Base-by-base conservation (phyloP, 64 coral and sea anemone species). In the Actinia tenebrosa region DNA sequence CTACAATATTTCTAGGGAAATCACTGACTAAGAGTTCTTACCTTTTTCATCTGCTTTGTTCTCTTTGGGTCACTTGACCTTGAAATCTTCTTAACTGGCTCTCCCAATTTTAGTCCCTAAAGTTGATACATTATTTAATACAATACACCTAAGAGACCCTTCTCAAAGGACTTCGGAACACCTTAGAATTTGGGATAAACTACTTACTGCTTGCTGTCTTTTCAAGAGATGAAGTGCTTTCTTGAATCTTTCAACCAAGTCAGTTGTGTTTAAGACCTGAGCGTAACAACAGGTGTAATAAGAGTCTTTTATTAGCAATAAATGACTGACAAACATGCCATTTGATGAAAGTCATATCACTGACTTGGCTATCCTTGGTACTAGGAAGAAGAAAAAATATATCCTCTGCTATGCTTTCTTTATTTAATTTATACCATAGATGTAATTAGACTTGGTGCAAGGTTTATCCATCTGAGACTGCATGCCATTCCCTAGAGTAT, bases 161-260 rank as follows among this genome's bases (percentile, higher is more conserved):
- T 50, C 47, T 8, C 47, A 4, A 50, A 4, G 3, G 47, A 8
- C 47, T 5, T 4, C 7, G 47, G 47, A 50, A 50, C 47, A 50
- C 47, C 47, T 8, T 50, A 50, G 7, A 8, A 50, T 5, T 50
- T 50, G 47, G 47, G 47, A 23, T 69, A 53, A 16, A 84, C 26
- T 83, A 78, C 20, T 14, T 75, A 95, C 94, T 84, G 87, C 94
- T 89, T 92, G 88, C 62, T 96, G 94, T 25, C 94, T 89, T 80
- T 90, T 92, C 10, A 96, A 79, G 54, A 96, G 91, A 45, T 85
- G 85, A n/a, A 96, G 91, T 11, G 94, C 91, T 79, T 96, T 96
- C 85, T 87, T 96, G 61, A 96, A 96, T 54, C 94, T 89, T 58
- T 96, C 94, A 80, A 96, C 91, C 88, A 96, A 90, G 82, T 96